Percentiles rank a stretch among this genome's conserved stretches.
These are phyloP conservation scores for Eristalis tenax DNA, from an alignment of 2,888 invertebrate species.

Conservation along the genomic window DNA sequence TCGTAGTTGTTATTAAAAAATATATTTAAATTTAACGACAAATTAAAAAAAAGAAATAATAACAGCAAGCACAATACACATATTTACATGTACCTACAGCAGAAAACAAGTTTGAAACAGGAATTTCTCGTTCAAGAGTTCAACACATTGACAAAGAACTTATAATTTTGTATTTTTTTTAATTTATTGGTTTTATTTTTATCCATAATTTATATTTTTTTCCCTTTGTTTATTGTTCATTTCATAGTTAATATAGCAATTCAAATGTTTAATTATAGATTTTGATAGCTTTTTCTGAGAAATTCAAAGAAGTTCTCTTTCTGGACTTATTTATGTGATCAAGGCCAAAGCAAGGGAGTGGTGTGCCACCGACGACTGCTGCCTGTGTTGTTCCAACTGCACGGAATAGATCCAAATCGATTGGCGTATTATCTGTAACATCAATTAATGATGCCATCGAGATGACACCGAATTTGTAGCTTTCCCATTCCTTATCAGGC, in stretches of 20 bases:
- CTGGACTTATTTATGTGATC: constrained; percentile 99
- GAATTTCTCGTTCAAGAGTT: constrained; percentile 50
- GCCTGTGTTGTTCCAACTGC: constrained; percentile 58
- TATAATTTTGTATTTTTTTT: constrained; percentile 17
- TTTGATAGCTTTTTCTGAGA: constrained; percentile 99
- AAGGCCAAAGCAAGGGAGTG: constrained; percentile 95
- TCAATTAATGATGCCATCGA: constrained; percentile 91
- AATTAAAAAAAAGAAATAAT: constrained; percentile 56
- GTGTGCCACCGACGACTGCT: constrained; percentile 82
- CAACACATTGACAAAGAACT: constrained; percentile 55
- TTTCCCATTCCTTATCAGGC: constrained; percentile 98
- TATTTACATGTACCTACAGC: constrained; percentile 70
- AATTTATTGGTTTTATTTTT: constrained; percentile 30
- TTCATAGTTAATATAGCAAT: constrained; percentile 57
- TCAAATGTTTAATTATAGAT: constrained; percentile 92
- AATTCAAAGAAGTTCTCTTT: constrained; percentile 96
- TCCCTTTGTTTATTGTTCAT: constrained; percentile 29
- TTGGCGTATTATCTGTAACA: constrained; percentile 85
- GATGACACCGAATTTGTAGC: constrained; percentile 96
- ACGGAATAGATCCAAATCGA: constrained; percentile 78
- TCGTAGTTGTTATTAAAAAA: constrained; percentile 65
- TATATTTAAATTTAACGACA: constrained; percentile 67
- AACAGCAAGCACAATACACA: constrained; percentile 70
- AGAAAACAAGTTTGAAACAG: constrained; percentile 55
- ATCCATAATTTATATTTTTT: constrained; percentile 25